Percentiles rank a stretch among this genome's conserved stretches.
Conservation (phyloP, 2,888 invertebrate genomes). For the Pseudanteris insignis region DNA sequence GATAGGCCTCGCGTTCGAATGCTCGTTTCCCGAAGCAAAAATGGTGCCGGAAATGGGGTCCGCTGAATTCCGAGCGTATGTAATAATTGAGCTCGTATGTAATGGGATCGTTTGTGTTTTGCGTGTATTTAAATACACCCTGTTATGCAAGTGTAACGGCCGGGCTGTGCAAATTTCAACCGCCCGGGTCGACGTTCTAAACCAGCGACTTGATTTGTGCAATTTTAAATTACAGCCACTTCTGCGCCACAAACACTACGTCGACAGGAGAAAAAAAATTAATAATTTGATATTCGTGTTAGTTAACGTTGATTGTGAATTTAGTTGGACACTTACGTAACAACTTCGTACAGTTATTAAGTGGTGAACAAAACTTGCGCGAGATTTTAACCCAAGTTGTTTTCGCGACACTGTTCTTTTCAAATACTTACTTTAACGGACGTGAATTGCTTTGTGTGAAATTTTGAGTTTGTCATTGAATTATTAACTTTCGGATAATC, state of each 20-base stretch:
- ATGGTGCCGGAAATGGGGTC: not conserved
- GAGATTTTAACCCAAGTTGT: no score
- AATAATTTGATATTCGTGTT: conserved; percentile 8
- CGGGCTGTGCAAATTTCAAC: conserved; percentile 29
- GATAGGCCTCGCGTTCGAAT: no score
- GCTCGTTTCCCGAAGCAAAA: no score
- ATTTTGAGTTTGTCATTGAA: conserved; percentile 27
- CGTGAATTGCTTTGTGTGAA: conserved; percentile 14
- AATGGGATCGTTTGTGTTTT: conserved; percentile 24
- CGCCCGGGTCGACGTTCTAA: conserved; percentile 21
- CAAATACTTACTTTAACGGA: no score
- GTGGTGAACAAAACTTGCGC: not conserved
- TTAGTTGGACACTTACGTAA: not conserved
- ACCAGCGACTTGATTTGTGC: conserved; percentile 23
- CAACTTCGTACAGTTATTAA: not conserved
- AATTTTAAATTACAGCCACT: conserved; percentile 35
- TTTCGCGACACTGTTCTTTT: no score
- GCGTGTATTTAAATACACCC: conserved; percentile 28
- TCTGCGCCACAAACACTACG: conserved; percentile 19
- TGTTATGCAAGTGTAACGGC: conserved; percentile 32
- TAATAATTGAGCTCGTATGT: conserved; percentile 20
- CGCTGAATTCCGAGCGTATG: conserved; percentile 5
- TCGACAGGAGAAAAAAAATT: no score
- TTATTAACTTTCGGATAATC: conserved; percentile 26
- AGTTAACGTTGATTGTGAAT: conserved; percentile 5